Conservation (phyloP, 2,113 vertebrate species). For the Columba janthina region DNA sequence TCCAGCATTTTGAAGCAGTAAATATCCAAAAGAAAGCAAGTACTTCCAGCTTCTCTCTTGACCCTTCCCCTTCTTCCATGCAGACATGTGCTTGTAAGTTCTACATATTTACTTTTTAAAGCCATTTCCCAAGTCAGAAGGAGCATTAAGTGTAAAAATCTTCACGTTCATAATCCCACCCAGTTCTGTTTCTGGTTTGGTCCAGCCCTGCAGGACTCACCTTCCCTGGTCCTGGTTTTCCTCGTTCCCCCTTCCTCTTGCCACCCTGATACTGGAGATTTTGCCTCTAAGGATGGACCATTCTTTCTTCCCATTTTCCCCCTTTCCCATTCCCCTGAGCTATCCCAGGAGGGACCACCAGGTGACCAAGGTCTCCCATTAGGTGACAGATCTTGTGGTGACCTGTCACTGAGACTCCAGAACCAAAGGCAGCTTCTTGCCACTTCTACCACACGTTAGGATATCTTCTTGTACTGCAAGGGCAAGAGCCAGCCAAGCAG, state of each 20-base stretch:
- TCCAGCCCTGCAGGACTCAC: neutral
- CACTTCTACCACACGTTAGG: neutral
- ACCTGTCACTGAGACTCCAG: neutral
- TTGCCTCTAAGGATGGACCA: neutral
- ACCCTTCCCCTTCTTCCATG: neutral
- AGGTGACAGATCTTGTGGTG: neutral
- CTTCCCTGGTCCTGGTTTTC: neutral
- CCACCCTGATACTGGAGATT: neutral
- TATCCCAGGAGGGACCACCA: neutral
- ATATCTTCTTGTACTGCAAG: neutral
- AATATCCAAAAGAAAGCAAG: conserved; percentile 37
- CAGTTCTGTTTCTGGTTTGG: neutral
- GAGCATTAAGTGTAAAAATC: neutral
- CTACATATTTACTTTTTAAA: neutral
- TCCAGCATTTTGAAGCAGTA: conserved; percentile 17
- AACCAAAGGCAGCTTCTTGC: neutral
- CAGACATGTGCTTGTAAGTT: neutral
- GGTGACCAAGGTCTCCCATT: neutral
- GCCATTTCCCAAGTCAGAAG: neutral
- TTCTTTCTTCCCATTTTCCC: neutral
- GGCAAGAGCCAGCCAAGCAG: neutral
- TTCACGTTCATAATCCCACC: neutral
- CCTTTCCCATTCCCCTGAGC: neutral
- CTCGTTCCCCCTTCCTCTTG: neutral
- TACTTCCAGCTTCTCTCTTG: conserved; percentile 9